A percentile compares a stretch with the other conserved stretches of the same genome.
Conservation (phyloP, 1,140 invertebrate genomes). For the Temnothorax longispinosus region DNA sequence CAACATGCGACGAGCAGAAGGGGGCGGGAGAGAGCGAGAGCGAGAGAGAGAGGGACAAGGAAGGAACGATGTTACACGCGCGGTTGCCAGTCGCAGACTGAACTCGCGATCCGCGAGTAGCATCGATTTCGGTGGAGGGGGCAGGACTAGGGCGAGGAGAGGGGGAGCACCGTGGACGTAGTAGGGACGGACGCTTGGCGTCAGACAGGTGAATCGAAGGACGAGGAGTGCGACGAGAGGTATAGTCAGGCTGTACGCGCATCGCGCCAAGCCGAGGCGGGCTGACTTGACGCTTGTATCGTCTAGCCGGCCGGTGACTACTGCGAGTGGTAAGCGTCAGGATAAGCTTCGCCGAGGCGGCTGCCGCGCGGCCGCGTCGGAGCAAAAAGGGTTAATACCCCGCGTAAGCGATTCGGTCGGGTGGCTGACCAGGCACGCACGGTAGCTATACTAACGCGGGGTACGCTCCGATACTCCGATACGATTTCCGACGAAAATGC, state of each 20-base stretch:
- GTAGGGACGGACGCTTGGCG: constrained; percentile 65
- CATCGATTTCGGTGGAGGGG: constrained; percentile 78
- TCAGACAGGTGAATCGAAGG: constrained; percentile 52
- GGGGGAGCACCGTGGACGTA: constrained; percentile 51
- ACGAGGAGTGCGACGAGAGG: constrained; percentile 63
- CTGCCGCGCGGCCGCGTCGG: background rate
- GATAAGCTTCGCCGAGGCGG: background rate
- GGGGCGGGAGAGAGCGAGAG: background rate
- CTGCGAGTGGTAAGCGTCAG: constrained; percentile 13
- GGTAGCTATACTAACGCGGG: background rate
- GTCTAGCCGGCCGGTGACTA: constrained; percentile 29
- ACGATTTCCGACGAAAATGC: constrained; percentile 6
- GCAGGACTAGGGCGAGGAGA: constrained; percentile 60
- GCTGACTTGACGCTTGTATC: constrained; percentile 33
- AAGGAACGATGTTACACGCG: constrained; percentile 70
- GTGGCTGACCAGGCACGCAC: constrained; percentile 24
- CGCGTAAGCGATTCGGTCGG: constrained; percentile 1
- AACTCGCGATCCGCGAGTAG: constrained; percentile 77
- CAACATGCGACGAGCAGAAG: constrained; percentile 6
- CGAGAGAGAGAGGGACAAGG: constrained; percentile 18
- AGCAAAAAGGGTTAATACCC: constrained; percentile 1
- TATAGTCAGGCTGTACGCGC: constrained; percentile 64
- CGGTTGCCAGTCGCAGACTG: constrained; percentile 78
- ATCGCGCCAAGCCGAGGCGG: constrained; percentile 29
- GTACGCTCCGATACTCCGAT: background rate